Percentiles rank a stretch among this genome's conserved stretches.
These are phyloP conservation scores for Monochamus saltuarius DNA, from an alignment of 1,140 invertebrate genomes.

Conservation along the genomic window DNA sequence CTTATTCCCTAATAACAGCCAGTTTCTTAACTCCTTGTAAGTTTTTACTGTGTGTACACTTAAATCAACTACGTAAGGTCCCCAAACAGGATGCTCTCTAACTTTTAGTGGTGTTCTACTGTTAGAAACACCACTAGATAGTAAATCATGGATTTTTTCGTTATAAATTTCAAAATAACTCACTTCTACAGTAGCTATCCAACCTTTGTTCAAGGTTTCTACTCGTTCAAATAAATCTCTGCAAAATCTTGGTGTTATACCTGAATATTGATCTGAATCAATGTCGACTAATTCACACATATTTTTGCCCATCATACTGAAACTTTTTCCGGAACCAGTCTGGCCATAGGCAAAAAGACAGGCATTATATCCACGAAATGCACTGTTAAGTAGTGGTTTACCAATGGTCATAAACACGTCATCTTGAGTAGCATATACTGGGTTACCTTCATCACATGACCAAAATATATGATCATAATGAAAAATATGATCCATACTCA, in stretches of 20 bases:
- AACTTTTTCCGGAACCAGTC: slow-evolving; percentile 81
- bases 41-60: slow-evolving; percentile 65
- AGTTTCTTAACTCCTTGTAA: slow-evolving; percentile 66
- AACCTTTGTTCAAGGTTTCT: slow-evolving; percentile 46
- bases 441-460: slow-evolving; percentile 53
- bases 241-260: slow-evolving; percentile 86
- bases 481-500: slow-evolving; percentile 63
- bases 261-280: slow-evolving; percentile 57
- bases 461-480: slow-evolving; percentile 76
- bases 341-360: slow-evolving; percentile 97
- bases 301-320: slow-evolving; percentile 68
- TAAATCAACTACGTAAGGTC: slow-evolving; percentile 74
- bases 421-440: slow-evolving; percentile 58
- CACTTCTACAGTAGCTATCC: slow-evolving; percentile 65
- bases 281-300: slow-evolving; percentile 52
- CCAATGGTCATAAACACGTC: slow-evolving; percentile 76
- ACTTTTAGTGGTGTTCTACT: slow-evolving; percentile 65
- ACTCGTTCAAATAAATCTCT: slow-evolving; percentile 73
- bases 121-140: slow-evolving; percentile 52
- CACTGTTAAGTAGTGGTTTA: slow-evolving; percentile 75
- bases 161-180: slow-evolving; percentile 88
- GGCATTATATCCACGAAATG: slow-evolving; percentile 91
- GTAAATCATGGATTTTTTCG: slow-evolving; percentile 81
- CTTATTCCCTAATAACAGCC: slow-evolving; percentile 80
- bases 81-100: slow-evolving; percentile 71